Evolutionary conservation across 1,140 invertebrate genomes (phyloP).

Genomic region (Drosophila sechellia): DNA sequence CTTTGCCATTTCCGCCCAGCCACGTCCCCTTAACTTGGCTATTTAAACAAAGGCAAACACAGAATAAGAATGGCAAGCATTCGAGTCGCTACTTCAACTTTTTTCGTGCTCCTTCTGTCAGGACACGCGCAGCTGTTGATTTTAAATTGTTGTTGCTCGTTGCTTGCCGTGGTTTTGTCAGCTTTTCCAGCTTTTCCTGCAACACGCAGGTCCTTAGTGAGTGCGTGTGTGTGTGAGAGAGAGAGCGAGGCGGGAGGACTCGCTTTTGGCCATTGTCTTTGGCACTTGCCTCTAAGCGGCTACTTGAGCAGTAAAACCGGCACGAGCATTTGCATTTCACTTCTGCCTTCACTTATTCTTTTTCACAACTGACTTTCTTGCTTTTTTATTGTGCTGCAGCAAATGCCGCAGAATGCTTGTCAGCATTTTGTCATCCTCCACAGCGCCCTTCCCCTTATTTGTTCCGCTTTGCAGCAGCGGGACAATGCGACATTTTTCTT

Average conservation of each 20-base stretch:
- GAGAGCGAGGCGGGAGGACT: constrained; percentile 13
- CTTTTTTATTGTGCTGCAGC: constrained; percentile 35
- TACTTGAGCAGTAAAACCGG: constrained; percentile 70
- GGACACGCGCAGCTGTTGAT: constrained; percentile 77
- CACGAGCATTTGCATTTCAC: constrained; percentile 60
- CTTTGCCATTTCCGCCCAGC: constrained; percentile 56
- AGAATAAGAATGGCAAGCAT: constrained; percentile 21
- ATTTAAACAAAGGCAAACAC: constrained; percentile 17
- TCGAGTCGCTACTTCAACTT: constrained; percentile 47
- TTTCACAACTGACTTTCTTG: constrained; percentile 13
- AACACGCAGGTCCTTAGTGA: constrained; percentile 2
- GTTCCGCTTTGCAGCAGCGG: constrained; percentile 41
- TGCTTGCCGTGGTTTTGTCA: constrained; percentile 68
- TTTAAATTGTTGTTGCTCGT: constrained; percentile 67
- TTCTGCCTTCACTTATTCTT: constrained; percentile 24
- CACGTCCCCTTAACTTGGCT: constrained; percentile 8
- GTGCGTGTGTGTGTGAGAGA: background rate
- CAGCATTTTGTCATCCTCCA: constrained; percentile 39
- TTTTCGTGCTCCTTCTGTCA: constrained; percentile 42
- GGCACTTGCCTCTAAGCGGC: constrained; percentile 74
- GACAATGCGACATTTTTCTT: constrained; percentile 21
- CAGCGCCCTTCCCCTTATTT: constrained; percentile 17
- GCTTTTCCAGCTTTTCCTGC: constrained; percentile 30
- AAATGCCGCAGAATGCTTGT: constrained; percentile 65
- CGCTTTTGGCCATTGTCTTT: constrained; percentile 69